These are phyloP conservation scores for Helobdella robusta DNA, from an alignment of 2,888 invertebrate species.

Conservation along the genomic window DNA sequence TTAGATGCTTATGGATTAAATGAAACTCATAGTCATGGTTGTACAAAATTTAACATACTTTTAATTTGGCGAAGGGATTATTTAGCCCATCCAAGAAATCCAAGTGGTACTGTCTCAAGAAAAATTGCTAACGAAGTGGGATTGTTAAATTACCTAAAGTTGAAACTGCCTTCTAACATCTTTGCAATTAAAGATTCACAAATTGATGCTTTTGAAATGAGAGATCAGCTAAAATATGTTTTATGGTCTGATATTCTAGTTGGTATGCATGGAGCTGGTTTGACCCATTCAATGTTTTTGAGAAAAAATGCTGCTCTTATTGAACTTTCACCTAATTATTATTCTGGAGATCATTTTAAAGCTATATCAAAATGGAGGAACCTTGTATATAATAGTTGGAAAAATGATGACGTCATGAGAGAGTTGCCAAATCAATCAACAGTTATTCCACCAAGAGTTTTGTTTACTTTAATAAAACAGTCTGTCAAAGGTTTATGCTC, in stretches of 20 bases:
- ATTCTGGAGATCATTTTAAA: constrained; percentile 41
- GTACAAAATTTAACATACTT: constrained; percentile 39
- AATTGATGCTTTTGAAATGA: constrained; percentile 41
- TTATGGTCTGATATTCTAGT: constrained; percentile 43
- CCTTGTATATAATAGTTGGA: constrained; percentile 43
- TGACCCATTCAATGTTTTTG: constrained; percentile 45
- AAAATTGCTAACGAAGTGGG: constrained; percentile 46
- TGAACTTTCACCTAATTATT: constrained; percentile 43
- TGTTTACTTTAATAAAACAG: constrained; percentile 27
- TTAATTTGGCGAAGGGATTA: constrained; percentile 47
- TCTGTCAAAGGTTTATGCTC: constrained; percentile 51
- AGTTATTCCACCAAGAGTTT: constrained; percentile 30
- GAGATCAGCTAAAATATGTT: constrained; percentile 40
- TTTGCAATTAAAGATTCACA: constrained; percentile 39
- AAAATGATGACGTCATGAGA: constrained; percentile 39
- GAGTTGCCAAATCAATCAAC: constrained; percentile 32
- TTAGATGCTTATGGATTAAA: constrained; percentile 34
- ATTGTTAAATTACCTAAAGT: constrained; percentile 37
- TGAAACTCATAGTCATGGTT: constrained; percentile 34
- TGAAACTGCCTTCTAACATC: constrained; percentile 33
- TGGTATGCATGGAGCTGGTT: constrained; percentile 49
- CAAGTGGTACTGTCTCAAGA: constrained; percentile 41
- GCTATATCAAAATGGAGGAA: constrained; percentile 44
- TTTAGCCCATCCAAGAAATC: constrained; percentile 47
- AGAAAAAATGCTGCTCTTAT: constrained; percentile 42